Evolutionary conservation across 2,888 invertebrate genomes (phyloP).

Genomic region (Ypsolopha scabrella): DNA sequence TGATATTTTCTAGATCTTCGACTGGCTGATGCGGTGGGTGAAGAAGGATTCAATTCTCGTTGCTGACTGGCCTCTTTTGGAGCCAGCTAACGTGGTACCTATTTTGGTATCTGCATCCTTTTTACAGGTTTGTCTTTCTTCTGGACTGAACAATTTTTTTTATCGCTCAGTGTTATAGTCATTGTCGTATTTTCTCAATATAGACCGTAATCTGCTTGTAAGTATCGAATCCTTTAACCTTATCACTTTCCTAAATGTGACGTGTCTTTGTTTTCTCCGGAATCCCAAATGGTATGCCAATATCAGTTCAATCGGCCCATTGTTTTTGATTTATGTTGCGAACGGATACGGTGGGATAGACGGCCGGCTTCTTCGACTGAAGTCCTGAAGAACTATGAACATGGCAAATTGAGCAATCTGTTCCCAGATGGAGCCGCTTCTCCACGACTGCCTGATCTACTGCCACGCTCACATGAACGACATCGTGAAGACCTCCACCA

Average conservation of each 20-base stretch:
- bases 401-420: neutral
- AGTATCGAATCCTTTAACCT: neutral
- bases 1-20: conserved; percentile 78
- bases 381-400: too few relatives aligned
- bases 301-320: neutral
- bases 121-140: conserved; percentile 64
- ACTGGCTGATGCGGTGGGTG: conserved; percentile 98
- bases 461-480: conserved; percentile 90
- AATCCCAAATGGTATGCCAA: neutral
- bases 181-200: too few relatives aligned
- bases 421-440: conserved; percentile 86
- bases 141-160: too few relatives aligned
- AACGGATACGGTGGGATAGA: too few relatives aligned
- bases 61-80: conserved; percentile 77
- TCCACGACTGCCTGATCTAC: conserved; percentile 87
- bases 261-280: neutral
- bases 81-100: conserved; percentile 89
- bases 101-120: conserved; percentile 95
- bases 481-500: conserved; percentile 86
- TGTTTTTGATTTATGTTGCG: neutral
- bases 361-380: too few relatives aligned
- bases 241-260: neutral
- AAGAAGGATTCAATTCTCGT: conserved; percentile 78
- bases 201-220: neutral
- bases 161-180: too few relatives aligned